Evolutionary conservation across 2,113 vertebrate species (phyloP).

Genomic region (pig (Sus scrofa)): T2T-Sscrofa CM000820.6:44243001-44243500

Average conservation of each 20-base stretch:
- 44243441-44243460: neutral
- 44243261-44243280: neutral
- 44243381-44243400: neutral
- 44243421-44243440: neutral
- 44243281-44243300: neutral
- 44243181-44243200: neutral
- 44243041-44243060: neutral
- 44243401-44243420: neutral
- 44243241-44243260: neutral
- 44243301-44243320: neutral
- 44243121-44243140: neutral
- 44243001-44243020: neutral
- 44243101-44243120: neutral
- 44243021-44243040: neutral
- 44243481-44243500: neutral
- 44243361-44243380: neutral
- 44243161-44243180: too few species aligned
- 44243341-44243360: neutral
- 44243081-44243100: neutral
- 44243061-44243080: neutral
- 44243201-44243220: accelerated
- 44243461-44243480: neutral
- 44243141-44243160: neutral
- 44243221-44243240: neutral
- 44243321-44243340: neutral